Evolutionary conservation across 1,140 invertebrate species (phyloP).

Genomic region (Nebria ingens): DNA sequence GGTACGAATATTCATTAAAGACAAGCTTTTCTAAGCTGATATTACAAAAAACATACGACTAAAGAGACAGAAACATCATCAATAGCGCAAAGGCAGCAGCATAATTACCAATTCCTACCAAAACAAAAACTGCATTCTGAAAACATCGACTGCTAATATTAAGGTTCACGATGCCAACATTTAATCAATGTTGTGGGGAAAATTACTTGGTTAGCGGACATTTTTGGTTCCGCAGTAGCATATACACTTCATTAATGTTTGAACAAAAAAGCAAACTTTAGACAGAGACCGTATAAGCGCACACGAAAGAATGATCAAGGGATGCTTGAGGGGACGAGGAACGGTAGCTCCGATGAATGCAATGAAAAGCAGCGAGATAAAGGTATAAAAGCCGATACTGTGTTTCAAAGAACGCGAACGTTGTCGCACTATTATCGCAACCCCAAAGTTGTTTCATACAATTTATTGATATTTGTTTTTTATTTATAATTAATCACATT

Average conservation of each 20-base stretch:
- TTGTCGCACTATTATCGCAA: too few species aligned
- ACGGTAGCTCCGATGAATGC: background rate
- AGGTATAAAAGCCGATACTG: constrained; percentile 1
- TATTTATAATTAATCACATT: too few species aligned
- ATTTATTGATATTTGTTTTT: too few species aligned
- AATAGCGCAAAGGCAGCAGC: background rate
- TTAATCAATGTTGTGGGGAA: background rate
- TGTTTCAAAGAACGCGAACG: constrained; percentile 3
- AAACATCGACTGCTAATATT: background rate
- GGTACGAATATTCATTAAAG: background rate
- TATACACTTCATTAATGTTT: constrained; percentile 3
- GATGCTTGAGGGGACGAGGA: background rate
- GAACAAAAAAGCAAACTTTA: constrained; percentile 6
- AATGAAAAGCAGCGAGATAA: background rate
- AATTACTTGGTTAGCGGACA: background rate
- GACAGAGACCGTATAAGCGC: background rate
- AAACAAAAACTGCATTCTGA: constrained; percentile 6
- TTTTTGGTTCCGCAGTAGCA: background rate
- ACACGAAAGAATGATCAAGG: too few species aligned
- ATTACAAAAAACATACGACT: background rate
- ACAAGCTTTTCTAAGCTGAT: background rate
- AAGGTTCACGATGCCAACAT: background rate
- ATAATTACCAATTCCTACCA: background rate
- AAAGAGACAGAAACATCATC: too few species aligned
- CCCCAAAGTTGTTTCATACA: too few species aligned